Percentiles rank a stretch among this genome's conserved stretches.
Conservation (phyloP, 2,113 vertebrate genomes). For the Uria aalge region DNA sequence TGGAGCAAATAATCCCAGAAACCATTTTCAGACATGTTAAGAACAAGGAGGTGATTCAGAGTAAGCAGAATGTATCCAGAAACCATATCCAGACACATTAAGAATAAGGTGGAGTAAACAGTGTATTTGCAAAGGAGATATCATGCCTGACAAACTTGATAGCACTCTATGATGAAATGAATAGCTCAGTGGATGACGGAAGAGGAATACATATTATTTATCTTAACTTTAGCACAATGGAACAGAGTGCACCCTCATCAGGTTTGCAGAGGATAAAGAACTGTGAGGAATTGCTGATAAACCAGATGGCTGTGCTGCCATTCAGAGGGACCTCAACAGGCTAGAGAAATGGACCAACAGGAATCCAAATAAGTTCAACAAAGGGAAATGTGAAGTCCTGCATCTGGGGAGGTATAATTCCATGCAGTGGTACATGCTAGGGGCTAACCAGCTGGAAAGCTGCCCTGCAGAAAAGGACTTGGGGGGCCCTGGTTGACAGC, state of each 20-base stretch:
- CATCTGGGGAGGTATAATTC: not conserved
- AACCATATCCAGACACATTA: not conserved
- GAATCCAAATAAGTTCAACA: not conserved
- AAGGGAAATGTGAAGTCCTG: not conserved
- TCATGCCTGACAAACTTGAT: not conserved
- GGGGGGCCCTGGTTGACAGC: not conserved
- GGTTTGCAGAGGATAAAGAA: not conserved
- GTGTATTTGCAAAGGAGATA: not conserved
- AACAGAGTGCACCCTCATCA: not conserved
- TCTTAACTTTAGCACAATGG: not conserved
- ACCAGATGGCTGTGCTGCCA: not conserved
- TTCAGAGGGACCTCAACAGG: not conserved
- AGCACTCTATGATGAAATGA: not conserved
- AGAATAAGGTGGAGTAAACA: not conserved
- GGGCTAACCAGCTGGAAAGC: not conserved
- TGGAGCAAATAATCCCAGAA: not conserved
- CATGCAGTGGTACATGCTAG: not conserved
- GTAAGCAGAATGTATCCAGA: not conserved
- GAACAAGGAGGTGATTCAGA: not conserved
- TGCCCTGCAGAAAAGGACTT: not conserved
- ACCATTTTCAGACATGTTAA: not conserved
- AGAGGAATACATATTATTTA: not conserved
- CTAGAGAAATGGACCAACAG: not conserved
- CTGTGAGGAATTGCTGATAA: not conserved
- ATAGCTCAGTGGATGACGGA: not conserved